Conservation (phyloP, 2,113 vertebrate genomes). For the Anthoscopus minutus region DNA sequence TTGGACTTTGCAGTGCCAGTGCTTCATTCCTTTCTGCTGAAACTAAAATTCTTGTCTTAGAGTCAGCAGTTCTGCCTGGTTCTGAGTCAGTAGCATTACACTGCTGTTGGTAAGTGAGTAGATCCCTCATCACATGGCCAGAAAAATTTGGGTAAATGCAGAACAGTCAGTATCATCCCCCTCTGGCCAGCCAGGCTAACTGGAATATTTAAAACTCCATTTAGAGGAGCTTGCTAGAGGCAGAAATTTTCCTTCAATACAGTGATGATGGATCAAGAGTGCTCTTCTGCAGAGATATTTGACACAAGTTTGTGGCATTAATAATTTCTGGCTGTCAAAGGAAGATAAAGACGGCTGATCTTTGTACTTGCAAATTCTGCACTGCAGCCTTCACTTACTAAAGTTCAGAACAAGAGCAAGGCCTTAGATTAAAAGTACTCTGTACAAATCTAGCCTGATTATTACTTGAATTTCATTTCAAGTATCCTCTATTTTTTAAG, state of each 20-base stretch:
- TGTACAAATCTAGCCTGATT: background rate
- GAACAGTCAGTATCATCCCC: background rate
- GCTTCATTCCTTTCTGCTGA: background rate
- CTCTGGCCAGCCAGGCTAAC: background rate
- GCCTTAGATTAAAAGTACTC: background rate
- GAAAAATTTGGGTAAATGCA: background rate
- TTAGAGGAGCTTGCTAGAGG: background rate
- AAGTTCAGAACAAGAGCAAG: background rate
- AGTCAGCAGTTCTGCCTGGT: background rate
- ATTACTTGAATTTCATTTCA: background rate
- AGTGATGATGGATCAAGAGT: background rate
- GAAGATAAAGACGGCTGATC: background rate
- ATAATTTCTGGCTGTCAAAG: slow-evolving; percentile 1
- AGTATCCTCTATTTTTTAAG: background rate
- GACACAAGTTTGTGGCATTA: background rate
- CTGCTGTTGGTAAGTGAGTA: background rate
- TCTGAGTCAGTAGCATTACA: background rate
- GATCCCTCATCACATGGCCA: background rate
- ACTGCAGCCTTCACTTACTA: background rate
- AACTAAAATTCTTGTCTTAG: background rate
- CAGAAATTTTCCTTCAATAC: background rate
- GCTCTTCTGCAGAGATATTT: background rate
- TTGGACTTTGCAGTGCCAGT: background rate
- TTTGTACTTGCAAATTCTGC: background rate
- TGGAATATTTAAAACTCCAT: background rate